Conservation (phyloP, 2,888 invertebrate genomes). For the Meliscaeva auricollis region DNA sequence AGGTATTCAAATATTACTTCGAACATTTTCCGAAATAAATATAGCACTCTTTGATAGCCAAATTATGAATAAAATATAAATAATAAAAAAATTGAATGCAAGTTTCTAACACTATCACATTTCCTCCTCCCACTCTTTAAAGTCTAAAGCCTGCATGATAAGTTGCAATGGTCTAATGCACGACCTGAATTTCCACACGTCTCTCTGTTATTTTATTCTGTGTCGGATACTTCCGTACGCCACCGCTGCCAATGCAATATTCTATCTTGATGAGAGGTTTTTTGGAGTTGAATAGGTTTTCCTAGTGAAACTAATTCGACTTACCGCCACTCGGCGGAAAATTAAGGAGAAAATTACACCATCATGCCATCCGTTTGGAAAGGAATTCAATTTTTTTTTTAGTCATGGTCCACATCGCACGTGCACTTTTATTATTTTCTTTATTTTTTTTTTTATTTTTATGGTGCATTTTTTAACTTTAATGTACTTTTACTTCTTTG, state of each 20-base stretch:
- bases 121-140: constrained; percentile 10
- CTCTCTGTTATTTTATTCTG: not conserved
- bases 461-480: constrained; percentile 32
- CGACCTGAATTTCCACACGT: constrained; percentile 55
- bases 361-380: constrained; percentile 25
- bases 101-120: constrained; percentile 45
- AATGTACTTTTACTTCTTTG: not conserved
- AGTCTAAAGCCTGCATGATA: constrained; percentile 26
- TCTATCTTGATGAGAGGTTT: constrained; percentile 49
- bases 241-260: too few species aligned
- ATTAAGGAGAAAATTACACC: constrained; percentile 68
- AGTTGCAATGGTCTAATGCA: constrained; percentile 53
- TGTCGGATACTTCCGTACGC: constrained; percentile 16
- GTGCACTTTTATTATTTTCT: constrained; percentile 57
- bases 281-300: constrained; percentile 45
- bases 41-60: too few species aligned
- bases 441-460: too few species aligned
- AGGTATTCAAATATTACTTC: too few species aligned
- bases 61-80: not conserved
- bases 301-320: constrained; percentile 71
- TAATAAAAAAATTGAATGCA: constrained; percentile 30
- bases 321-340: constrained; percentile 62
- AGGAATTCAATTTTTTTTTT: constrained; percentile 37
- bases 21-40: too few species aligned
- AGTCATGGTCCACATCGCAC: constrained; percentile 64